Conservation (phyloP, 2,888 invertebrate genomes). For the Nebria brevicollis region DNA sequence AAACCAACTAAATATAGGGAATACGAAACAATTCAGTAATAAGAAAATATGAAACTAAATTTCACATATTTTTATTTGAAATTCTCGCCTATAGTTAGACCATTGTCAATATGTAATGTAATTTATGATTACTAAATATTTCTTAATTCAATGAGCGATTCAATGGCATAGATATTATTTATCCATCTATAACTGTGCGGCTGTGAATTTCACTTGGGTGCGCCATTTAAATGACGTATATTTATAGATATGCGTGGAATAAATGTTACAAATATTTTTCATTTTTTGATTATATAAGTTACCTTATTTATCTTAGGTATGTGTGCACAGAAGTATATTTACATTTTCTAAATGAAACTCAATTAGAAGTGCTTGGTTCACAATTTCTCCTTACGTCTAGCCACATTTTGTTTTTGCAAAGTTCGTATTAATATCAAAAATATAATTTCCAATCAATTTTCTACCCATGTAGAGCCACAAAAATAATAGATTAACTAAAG, state of each 20-base stretch:
- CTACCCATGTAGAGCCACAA: too few relatives aligned
- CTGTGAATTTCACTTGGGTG: constrained; percentile 14
- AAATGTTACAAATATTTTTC: background rate
- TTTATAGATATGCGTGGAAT: background rate
- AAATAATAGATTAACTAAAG: too few relatives aligned
- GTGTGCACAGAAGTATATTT: background rate
- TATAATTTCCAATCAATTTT: too few relatives aligned
- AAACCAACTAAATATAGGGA: too few relatives aligned
- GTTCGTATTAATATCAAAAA: too few relatives aligned
- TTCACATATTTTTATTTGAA: background rate
- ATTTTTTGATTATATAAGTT: constrained; percentile 11
- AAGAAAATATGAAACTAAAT: background rate
- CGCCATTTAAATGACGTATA: constrained; percentile 4
- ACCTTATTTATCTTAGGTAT: background rate
- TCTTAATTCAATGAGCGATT: constrained; percentile 20
- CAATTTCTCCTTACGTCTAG: background rate
- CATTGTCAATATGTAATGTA: constrained; percentile 10
- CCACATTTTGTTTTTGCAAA: too few relatives aligned
- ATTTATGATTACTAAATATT: constrained; percentile 19
- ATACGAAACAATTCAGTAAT: background rate
- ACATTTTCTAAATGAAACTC: background rate
- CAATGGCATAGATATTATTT: background rate
- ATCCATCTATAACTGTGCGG: background rate
- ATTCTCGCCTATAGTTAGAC: background rate
- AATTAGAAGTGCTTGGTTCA: background rate